These are phyloP conservation scores for Melanotaenia nigrans DNA, from an alignment of 2,797 vertebrate species.

Conservation along the genomic window DNA sequence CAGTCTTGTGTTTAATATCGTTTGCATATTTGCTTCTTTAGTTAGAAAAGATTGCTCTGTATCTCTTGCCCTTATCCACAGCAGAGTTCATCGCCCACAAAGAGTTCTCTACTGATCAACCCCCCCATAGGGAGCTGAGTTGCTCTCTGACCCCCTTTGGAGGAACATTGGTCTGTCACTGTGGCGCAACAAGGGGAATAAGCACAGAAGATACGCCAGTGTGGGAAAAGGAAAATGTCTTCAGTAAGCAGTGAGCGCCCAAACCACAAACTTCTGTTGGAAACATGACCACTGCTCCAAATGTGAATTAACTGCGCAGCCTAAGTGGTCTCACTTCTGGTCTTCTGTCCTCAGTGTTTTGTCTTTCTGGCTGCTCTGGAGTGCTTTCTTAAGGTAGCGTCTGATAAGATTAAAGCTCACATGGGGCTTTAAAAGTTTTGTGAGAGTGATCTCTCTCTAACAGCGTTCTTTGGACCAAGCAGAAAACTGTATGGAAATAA, in stretches of 20 bases:
- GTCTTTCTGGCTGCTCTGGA: constrained; percentile 43
- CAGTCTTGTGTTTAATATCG: constrained; percentile 22
- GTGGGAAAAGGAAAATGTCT: constrained; percentile 67
- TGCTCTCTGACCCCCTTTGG: constrained; percentile 56
- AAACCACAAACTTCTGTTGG: constrained; percentile 72
- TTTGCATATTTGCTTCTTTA: constrained; percentile 34
- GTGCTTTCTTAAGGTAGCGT: constrained; percentile 55
- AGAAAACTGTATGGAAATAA: constrained; percentile 52
- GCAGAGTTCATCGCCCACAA: constrained; percentile 35
- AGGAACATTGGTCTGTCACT: constrained; percentile 44
- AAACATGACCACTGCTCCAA: constrained; percentile 56
- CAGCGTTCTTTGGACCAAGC: constrained; percentile 54
- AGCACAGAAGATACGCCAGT: constrained; percentile 54
- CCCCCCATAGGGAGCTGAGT: constrained; percentile 49
- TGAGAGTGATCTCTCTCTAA: constrained; percentile 30
- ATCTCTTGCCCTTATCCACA: constrained; percentile 23
- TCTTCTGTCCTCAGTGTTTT: constrained; percentile 35
- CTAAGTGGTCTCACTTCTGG: constrained; percentile 51
- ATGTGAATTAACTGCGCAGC: constrained; percentile 56
- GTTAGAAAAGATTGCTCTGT: constrained; percentile 4
- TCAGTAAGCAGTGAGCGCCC: constrained; percentile 51
- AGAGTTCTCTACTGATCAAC: constrained; percentile 29
- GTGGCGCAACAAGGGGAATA: constrained; percentile 37
- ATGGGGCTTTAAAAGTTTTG: constrained; percentile 42
- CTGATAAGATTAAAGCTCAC: constrained; percentile 59